These are phyloP conservation scores for Metacarcinus magister DNA, from an alignment of 2,888 invertebrate species.

Conservation along the genomic window DNA sequence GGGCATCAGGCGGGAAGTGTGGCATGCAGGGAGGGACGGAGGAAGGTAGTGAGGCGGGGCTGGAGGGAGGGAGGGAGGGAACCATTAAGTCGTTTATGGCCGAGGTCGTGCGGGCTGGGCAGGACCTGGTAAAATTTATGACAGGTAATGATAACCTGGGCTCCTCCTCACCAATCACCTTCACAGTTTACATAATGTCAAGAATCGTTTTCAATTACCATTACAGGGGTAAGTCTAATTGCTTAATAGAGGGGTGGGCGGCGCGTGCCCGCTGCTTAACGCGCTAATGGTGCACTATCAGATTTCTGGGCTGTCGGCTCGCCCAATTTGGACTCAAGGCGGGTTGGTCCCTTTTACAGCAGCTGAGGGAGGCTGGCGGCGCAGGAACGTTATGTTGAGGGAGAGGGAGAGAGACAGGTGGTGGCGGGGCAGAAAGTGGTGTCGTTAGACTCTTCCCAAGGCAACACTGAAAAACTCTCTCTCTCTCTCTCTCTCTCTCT, in stretches of 20 bases:
- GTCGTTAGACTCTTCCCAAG: background rate
- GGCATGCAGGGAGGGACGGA: conserved; percentile 45
- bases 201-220: conserved; percentile 77
- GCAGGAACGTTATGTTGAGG: conserved; percentile 52
- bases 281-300: conserved; percentile 66
- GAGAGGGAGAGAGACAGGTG: conserved; percentile 19
- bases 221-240: conserved; percentile 75
- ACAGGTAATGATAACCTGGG: conserved; percentile 75
- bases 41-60: conserved; percentile 19
- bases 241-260: conserved; percentile 69
- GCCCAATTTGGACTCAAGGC: conserved; percentile 51
- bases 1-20: background rate
- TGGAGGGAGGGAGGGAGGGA: conserved; percentile 43
- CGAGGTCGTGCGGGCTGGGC: conserved; percentile 72
- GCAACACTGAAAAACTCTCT: background rate
- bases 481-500: conserved; percentile 6
- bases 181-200: conserved; percentile 74
- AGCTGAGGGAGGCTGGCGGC: conserved; percentile 39
- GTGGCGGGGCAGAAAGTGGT: conserved; percentile 7
- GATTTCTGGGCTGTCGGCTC: conserved; percentile 62
- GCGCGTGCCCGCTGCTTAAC: conserved; percentile 72
- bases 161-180: conserved; percentile 71
- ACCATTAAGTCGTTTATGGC: conserved; percentile 74
- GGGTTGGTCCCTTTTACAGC: conserved; percentile 52
- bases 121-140: conserved; percentile 72